Conservation (phyloP, 2,113 vertebrate species). For the Dascyllus trimaculatus region DNA sequence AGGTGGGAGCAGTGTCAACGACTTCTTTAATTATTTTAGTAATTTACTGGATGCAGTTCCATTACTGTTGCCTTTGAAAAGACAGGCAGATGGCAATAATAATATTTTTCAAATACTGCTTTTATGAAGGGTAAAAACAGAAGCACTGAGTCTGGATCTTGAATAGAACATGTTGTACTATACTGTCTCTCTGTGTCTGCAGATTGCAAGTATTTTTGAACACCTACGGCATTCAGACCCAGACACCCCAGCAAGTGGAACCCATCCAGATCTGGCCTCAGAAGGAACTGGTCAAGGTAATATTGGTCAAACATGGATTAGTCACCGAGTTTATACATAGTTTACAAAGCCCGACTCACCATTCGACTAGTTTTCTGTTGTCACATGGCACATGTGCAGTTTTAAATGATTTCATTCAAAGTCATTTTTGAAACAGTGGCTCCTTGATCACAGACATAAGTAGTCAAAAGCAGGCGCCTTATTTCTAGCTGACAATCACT, state of each 20-base stretch:
- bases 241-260: slow-evolving; percentile 97
- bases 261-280: slow-evolving; percentile 99
- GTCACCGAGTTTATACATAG: background rate
- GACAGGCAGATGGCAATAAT: too few species aligned
- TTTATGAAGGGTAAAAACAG: too few species aligned
- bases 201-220: slow-evolving; percentile 99
- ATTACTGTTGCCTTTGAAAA: too few species aligned
- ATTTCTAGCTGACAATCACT: too few species aligned
- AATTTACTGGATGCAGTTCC: too few species aligned
- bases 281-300: slow-evolving; percentile 97
- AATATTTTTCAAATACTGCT: too few species aligned
- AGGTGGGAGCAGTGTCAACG: background rate
- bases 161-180: too few species aligned
- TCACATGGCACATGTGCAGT: background rate
- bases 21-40: too few species aligned
- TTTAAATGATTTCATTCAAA: background rate
- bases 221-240: slow-evolving; percentile 97
- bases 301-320: background rate
- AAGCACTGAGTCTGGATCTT: too few species aligned
- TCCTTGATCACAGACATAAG: too few species aligned
- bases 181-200: slow-evolving; percentile 17
- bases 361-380: background rate
- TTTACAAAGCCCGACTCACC: accelerated
- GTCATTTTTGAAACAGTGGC: too few species aligned
- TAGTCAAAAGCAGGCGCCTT: too few species aligned